Base-by-base conservation (phyloP, 2,888 invertebrate genomes). In the Automeris io region DNA sequence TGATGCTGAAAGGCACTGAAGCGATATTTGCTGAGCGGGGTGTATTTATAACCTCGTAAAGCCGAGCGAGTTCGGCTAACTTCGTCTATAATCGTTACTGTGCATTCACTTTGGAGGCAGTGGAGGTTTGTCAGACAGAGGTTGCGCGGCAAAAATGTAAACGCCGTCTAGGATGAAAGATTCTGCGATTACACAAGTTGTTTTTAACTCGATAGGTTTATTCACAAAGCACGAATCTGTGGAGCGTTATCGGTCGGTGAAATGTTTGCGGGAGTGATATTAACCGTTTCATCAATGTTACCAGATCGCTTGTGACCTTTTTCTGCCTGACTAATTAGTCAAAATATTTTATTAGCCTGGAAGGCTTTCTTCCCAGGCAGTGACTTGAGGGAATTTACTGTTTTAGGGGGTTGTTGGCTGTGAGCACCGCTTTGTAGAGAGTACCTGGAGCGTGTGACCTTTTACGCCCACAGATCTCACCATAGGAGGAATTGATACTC, bases 61-160 rank as follows among this genome's bases (percentile, higher is more conserved):
- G 34, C 59, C 66, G 68, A 62, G 53, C 54, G 26, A 23, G 44
- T 47, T 70, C 73, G 73, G 50, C 46, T 35, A 48, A 54, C 55
- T 54, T 68, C 71, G 72, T 51, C 47, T 42, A 51, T 59, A 61
- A 70, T 73, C 73, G 73, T 71, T 69, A 72, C 49, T 61, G 57
- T 64, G 67, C 71, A 65, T 71, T 71, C 69, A 66, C 68, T 70
- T 59, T 56, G 58, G 46, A 57, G 60, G 51, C 51, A 51, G 47
- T 47, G 57, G 47, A 56, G 61, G 54, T 48, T 61, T 25, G 50
- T 31, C 47, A 49, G 54, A 52, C 56, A 26, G 47, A 48, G 42
- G 33, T 38, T 45, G 54, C 12, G 42, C 53, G 51, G 33, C 51
- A 16, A 45, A 60, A 51, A 49, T 37, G 7, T 12, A 18, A 21